Conservation (phyloP, 2,888 invertebrate species). For the Copidosoma aretas region DNA sequence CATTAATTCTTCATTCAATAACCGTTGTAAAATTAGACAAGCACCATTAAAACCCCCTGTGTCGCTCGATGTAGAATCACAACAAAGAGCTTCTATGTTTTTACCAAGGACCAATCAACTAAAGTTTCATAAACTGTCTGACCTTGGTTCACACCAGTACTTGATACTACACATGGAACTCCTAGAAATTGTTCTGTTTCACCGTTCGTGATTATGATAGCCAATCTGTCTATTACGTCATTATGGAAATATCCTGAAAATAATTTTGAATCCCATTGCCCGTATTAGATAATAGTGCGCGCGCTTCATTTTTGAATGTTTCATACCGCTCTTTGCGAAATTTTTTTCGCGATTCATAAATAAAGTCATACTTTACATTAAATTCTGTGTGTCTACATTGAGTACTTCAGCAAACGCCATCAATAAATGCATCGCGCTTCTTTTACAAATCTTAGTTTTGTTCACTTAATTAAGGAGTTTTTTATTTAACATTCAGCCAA, state of each 20-base stretch:
- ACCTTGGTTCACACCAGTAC: not conserved
- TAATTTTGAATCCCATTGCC: not conserved
- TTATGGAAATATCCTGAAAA: not conserved
- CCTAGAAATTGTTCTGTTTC: not conserved
- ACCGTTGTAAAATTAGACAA: not conserved
- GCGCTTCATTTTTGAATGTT: not conserved
- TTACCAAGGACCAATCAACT: too few species aligned
- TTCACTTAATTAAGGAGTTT: too few species aligned
- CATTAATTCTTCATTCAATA: not conserved
- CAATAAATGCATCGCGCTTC: not conserved
- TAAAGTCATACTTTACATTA: not conserved
- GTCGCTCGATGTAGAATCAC: not conserved
- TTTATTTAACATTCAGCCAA: too few species aligned
- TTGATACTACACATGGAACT: not conserved
- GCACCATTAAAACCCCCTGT: too few species aligned
- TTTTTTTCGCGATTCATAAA: too few species aligned
- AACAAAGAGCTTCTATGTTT: constrained; percentile 2
- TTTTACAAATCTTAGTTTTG: not conserved
- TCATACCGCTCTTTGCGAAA: too few species aligned
- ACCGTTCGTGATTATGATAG: not conserved
- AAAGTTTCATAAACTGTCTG: not conserved
- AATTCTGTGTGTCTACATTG: constrained; percentile 1
- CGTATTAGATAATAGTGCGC: not conserved
- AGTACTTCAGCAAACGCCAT: not conserved
- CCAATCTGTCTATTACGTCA: not conserved